Evolutionary conservation across 1,140 invertebrate species (phyloP), one percentile per base, ranked within the genome.

Genomic region (Panagrolaimus sp.): DNA sequence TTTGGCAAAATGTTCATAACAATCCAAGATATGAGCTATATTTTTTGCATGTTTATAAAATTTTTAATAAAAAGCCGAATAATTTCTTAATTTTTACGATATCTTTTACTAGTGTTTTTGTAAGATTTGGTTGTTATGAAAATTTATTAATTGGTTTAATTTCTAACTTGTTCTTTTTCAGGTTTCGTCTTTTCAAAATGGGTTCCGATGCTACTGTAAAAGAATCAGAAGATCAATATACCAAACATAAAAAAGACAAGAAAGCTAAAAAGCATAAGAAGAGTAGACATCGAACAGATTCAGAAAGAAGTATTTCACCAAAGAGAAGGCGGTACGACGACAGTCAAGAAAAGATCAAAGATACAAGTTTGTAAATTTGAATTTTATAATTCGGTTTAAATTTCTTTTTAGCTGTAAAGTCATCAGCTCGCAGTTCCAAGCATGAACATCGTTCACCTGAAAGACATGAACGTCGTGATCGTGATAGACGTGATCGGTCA

Each of bases 211-310:
- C 32, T 7, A 7, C 7, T 38, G 32, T 4, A 38, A 38, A 7
- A 38, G 7, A 38, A 4, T 7, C 32, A 4, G 32, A 38, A 38
- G 32, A 38, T 38, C 32, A 7, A 4, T 7, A 70, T n/a, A 70
- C 66, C 8, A 45, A 68, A 43, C 67, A 68, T 38, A 68, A 70
- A 24, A 52, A 70, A 15, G 17, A 71, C 1, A 70, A 70, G 68
- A 70, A 70, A 44, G n/a, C 67, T 14, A 70, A 70, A 52, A 70
- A 70, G 44, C 67, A 69, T n/a, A 70, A 70, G 68, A 43, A 70
- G 12, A 24, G 43, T 65, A 12, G 52, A 21, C 21, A 58, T 21
- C 21, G 10, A 26, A n/a, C 52, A 12, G 52, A 21, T 24, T 21
- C 21, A 26, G 52, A 58, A 28, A 14, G 15, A 21, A 28, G 4